These are phyloP conservation scores for Myopa tessellatipennis DNA, from an alignment of 2,888 invertebrate species.

Conservation along the genomic window DNA sequence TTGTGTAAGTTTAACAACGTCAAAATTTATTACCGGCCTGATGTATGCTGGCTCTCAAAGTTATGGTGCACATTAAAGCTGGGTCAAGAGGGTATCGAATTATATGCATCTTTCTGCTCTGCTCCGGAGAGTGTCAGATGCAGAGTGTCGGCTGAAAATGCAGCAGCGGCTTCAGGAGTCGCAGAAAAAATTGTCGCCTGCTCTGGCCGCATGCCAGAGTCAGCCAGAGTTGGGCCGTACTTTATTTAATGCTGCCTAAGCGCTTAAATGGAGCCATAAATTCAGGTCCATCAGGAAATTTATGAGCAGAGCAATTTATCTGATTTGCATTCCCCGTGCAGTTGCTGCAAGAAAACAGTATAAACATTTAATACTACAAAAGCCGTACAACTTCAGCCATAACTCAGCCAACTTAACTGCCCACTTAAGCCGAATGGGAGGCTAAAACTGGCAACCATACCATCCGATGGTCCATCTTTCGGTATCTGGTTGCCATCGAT, in stretches of 20 bases:
- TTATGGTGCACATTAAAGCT: slow-evolving; percentile 31
- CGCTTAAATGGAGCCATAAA: slow-evolving; percentile 20
- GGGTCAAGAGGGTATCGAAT: slow-evolving; percentile 33
- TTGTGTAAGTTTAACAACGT: slow-evolving; percentile 13
- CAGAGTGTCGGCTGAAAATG: not conserved
- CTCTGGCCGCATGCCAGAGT: not conserved
- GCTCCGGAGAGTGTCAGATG: not conserved
- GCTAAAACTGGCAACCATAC: not conserved
- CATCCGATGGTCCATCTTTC: not conserved
- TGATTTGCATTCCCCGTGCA: not conserved
- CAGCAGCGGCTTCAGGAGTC: not conserved
- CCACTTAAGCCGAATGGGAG: not conserved
- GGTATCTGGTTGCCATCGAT: slow-evolving; percentile 1
- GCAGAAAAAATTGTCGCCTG: slow-evolving; percentile 8
- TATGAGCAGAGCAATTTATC: not conserved
- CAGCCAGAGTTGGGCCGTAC: not conserved
- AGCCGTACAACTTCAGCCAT: not conserved
- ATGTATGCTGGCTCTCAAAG: slow-evolving; percentile 22
- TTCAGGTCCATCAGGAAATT: slow-evolving; percentile 13
- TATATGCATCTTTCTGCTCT: slow-evolving; percentile 13
- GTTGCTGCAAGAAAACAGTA: not conserved
- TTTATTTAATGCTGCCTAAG: slow-evolving; percentile 19
- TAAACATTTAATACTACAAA: not conserved
- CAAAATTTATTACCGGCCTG: slow-evolving; percentile 31
- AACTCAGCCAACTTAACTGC: slow-evolving; percentile 4